A percentile compares a stretch with the other conserved stretches of the same genome.
phyloP scores from a whole-genome alignment of 2,113 vertebrate species.

The Calyptommatus sinebrachiatus region DNA sequence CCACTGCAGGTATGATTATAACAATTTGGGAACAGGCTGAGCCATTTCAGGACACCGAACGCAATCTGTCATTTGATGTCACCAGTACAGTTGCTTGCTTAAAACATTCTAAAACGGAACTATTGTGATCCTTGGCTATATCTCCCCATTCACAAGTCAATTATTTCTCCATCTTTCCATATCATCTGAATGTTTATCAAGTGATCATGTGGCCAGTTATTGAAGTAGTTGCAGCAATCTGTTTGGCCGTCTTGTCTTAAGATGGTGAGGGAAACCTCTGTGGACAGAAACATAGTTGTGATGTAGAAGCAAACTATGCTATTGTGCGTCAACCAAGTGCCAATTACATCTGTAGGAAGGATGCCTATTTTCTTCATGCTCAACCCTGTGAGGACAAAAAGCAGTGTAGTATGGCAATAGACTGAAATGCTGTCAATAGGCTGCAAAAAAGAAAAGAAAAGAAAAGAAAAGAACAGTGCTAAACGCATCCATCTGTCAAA shows the following conservation, averaged over 20 bases:
- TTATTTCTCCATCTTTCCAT: background rate
- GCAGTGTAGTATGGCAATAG: conserved; percentile 49
- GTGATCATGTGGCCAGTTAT: conserved; percentile 45
- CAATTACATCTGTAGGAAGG: background rate
- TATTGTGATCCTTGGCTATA: too few relatives aligned
- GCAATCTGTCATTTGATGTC: too few relatives aligned
- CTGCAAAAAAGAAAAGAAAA: too few relatives aligned
- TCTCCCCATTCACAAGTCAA: background rate
- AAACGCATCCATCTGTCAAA: conserved; percentile 67
- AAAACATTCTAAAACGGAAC: too few relatives aligned
- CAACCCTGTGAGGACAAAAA: conserved; percentile 10
- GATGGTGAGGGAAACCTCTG: conserved; percentile 37
- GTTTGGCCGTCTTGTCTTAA: conserved; percentile 17
- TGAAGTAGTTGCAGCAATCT: conserved; percentile 5
- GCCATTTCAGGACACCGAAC: too few relatives aligned
- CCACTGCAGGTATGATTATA: too few relatives aligned
- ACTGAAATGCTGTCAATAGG: conserved; percentile 67
- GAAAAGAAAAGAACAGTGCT: conserved; percentile 58
- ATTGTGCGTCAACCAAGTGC: background rate
- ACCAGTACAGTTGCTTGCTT: too few relatives aligned
- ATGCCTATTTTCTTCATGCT: background rate
- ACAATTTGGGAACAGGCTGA: too few relatives aligned
- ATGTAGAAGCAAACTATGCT: background rate
- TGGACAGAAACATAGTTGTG: background rate
- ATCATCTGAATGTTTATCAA: background rate